Base-by-base conservation (phyloP, 2,797 vertebrate species). In the Spinibarbus caldwelli region DNA sequence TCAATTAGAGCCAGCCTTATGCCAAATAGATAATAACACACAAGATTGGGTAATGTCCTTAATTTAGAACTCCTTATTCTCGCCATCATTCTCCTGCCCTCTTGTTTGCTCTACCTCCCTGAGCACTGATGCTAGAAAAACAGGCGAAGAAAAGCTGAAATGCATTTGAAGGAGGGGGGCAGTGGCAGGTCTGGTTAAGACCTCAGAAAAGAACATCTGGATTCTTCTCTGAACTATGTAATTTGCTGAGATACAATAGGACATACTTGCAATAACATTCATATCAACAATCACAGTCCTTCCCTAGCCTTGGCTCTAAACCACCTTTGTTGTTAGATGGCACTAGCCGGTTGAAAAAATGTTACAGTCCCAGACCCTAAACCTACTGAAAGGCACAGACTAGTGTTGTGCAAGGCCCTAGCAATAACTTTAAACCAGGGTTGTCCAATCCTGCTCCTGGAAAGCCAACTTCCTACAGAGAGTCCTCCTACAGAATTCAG, bases 11-110 rank as follows among this genome's bases (percentile, higher is more conserved):
- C 59, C 81, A 86, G 88, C 52, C 85, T 71, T 88, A 94, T 94
- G 91, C 91, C 92, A 94, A 91, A 91, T 89, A 92, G 92, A 95
- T 94, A 93, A 93, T 88, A 90, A 90, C 91, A 94, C 89, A 91
- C 87, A 64, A 88, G 90, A 91, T 90, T 89, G 90, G 89, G 91
- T 93, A 91, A 93, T 91, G 93, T 93, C 92, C 92, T 94, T 94
- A 89, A 92, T 88, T 92, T 87, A 91, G 90, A 95, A 93, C 87
- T 88, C 84, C 79, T 82, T 92, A 89, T 90, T 52, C 67, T 62
- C 23, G 11, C 26, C 47, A 64, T 59, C 49, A 62, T 41, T 45
- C 66, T 70, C 36, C 15, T 36, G 21, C 21, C 17, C 38, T 38
- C 29, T 67, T 26, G 15, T 67, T 70, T 54, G 34, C 57, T 34